Conservation (phyloP, 2,797 vertebrate species). For the Cetoscarus ocellatus region DNA sequence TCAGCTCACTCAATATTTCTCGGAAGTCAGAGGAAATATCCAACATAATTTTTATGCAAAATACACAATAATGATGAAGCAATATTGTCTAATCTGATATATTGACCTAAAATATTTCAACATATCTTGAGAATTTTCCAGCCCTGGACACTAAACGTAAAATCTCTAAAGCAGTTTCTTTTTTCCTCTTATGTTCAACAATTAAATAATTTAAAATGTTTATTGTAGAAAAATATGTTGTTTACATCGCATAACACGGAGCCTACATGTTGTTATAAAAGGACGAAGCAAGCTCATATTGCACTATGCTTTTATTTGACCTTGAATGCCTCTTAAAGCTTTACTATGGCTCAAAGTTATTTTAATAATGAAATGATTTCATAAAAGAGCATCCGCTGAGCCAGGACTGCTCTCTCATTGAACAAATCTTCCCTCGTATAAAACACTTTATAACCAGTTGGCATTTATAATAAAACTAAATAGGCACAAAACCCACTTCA, state of each 20-base stretch:
- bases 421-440: background rate
- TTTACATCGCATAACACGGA: too few relatives aligned
- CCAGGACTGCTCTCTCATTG: background rate
- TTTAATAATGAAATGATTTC: background rate
- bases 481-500: background rate
- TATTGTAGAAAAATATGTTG: too few relatives aligned
- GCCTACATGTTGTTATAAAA: background rate
- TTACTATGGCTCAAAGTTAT: background rate
- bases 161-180: too few relatives aligned
- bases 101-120: too few relatives aligned
- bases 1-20: too few relatives aligned
- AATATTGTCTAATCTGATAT: too few relatives aligned
- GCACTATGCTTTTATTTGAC: constrained; percentile 13
- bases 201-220: background rate
- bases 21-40: too few relatives aligned
- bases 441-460: background rate
- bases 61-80: too few relatives aligned
- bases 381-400: background rate
- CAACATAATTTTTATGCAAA: too few relatives aligned
- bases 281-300: background rate
- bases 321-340: constrained; percentile 15
- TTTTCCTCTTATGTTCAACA: background rate
- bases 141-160: background rate
- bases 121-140: too few relatives aligned
- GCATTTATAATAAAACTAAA: background rate